Evolutionary conservation across 2,888 invertebrate genomes (phyloP).

Genomic region (Papilio protenor): DNA sequence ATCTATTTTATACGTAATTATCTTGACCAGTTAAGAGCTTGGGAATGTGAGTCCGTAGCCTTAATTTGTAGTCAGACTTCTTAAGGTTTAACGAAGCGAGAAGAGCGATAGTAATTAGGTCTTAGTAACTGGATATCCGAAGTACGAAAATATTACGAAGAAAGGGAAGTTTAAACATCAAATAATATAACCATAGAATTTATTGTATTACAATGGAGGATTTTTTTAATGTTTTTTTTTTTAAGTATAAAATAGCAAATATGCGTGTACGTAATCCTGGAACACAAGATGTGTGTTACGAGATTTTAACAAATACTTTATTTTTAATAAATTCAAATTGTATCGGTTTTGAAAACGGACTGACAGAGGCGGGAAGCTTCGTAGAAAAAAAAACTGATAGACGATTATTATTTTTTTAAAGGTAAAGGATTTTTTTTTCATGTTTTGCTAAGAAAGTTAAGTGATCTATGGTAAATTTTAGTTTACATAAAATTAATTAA

Average conservation of each 20-base stretch:
- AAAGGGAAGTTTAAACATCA: not conserved
- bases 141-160: not conserved
- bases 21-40: constrained; percentile 23
- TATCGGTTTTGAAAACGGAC: too few relatives aligned
- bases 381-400: too few relatives aligned
- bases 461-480: not conserved
- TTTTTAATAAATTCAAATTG: too few relatives aligned
- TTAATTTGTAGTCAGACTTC: constrained; percentile 36
- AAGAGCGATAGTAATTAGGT: constrained; percentile 37
- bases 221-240: too few relatives aligned
- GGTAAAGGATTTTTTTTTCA: not conserved
- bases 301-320: too few relatives aligned
- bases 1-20: constrained; percentile 20
- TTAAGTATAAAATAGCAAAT: too few relatives aligned
- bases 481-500: not conserved
- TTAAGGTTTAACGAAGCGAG: constrained; percentile 39
- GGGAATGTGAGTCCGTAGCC: constrained; percentile 22
- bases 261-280: too few relatives aligned
- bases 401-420: too few relatives aligned
- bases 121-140: constrained; percentile 34
- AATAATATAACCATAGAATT: not conserved
- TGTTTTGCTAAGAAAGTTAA: not conserved
- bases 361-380: too few relatives aligned
- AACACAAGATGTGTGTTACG: too few relatives aligned
- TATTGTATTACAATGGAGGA: not conserved